Evolutionary conservation across 2,797 vertebrate genomes (phyloP), one percentile per base, ranked within the genome.

Genomic region (Sebastes alutus): DNA sequence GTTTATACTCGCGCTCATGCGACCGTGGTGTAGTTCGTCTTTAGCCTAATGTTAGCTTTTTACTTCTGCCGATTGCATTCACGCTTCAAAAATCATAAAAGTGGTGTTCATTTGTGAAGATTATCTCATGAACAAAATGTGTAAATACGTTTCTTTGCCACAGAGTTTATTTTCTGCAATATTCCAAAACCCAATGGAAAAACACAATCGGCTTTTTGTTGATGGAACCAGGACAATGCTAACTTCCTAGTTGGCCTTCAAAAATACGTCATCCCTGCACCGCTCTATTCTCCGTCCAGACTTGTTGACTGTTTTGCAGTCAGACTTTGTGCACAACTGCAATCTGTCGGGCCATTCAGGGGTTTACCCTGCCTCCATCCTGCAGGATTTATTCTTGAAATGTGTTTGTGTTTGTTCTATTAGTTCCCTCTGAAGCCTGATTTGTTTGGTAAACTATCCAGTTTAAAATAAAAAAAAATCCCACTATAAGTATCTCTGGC

Each of bases 231-330:
- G 38, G 38, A 16, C 6, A 0, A 16, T 42, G 38, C 38, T 42
- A 42, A 42, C 38, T 16, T 42, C 14, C 38, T 16, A 16, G 14
- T 42, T 42, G 14, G 14, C 13, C 14, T 42, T 0, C 38, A 42
- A 42, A 42, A 6, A 42, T 16, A 16, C 38, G 38, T 42, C 38
- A 16, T 42, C 38, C 38, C 38, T 42, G 38, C 38, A 42, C 13
- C 0, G 14, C 38, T 16, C 22, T 62, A 13, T 72, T 86, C 52
- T 61, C 76, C 1, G 27, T 32, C 72, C 72, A 80, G 55, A 72
- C 83, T 52, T 83, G 75, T 84, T 73, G 73, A 69, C 77, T 61
- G 63, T 49, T 6, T 16, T 80, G 71, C 76, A 61, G 71, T 70
- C 70, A n/a, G 66, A 72, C 82, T 55, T 64, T 49, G 59, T 64